A percentile compares a stretch with the other conserved stretches of the same genome.
These are phyloP conservation scores for Copidosoma floridanum DNA, from an alignment of 1,140 invertebrate species.

Conservation along the genomic window DNA sequence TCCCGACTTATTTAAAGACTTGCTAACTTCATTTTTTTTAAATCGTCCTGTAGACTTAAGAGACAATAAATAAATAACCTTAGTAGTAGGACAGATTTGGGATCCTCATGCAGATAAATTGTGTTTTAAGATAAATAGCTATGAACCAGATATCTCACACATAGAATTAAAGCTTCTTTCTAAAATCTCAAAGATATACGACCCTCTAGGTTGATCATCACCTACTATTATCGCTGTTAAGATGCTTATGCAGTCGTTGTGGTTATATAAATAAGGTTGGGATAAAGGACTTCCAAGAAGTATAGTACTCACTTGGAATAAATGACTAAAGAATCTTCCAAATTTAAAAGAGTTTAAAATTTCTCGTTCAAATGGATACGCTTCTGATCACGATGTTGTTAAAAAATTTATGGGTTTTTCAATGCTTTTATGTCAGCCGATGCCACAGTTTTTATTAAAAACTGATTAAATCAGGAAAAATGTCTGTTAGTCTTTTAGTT, in stretches of 20 bases:
- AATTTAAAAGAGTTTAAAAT: no score
- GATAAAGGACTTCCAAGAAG: slow-evolving; percentile 44
- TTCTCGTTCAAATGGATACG: no score
- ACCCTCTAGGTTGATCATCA: slow-evolving; percentile 47
- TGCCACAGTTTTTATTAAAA: no score
- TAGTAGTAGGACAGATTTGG: slow-evolving; percentile 44
- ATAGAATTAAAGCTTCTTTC: slow-evolving; percentile 39
- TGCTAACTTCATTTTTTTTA: background rate
- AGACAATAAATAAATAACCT: background rate
- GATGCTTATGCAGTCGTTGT: slow-evolving; percentile 24
- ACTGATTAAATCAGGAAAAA: no score
- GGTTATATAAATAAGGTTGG: slow-evolving; percentile 39
- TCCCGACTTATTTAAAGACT: background rate
- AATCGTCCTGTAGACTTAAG: no score
- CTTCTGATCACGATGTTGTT: no score
- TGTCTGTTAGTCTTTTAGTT: no score
- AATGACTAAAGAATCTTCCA: no score
- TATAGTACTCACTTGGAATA: no score
- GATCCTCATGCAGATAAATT: slow-evolving; percentile 34
- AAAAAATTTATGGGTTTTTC: no score
- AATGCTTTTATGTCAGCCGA: no score
- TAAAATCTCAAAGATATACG: slow-evolving; percentile 36
- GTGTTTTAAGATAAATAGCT: slow-evolving; percentile 14
- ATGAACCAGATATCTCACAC: background rate
- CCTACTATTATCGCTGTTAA: slow-evolving; percentile 44